phyloP scores from a whole-genome alignment of 2,797 vertebrate species.

The Crocodylus rhombifer region DNA sequence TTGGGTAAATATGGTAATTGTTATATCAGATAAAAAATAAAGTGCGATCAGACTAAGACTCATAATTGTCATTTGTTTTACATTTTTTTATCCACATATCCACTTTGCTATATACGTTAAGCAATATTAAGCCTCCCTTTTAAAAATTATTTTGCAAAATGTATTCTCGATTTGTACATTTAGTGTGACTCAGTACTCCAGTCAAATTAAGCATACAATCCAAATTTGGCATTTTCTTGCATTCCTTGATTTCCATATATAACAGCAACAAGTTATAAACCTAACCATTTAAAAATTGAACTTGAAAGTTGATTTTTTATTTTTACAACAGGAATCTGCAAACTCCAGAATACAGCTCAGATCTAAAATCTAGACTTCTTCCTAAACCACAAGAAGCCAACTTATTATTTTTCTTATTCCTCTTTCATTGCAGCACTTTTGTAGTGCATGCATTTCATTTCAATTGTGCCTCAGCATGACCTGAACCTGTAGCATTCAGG shows the following conservation, averaged over 20 bases:
- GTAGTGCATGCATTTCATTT: background rate
- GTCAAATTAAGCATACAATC: background rate
- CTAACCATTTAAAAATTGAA: background rate
- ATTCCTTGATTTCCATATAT: background rate
- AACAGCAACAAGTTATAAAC: background rate
- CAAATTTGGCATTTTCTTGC: background rate
- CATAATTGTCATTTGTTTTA: background rate
- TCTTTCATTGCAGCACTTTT: background rate
- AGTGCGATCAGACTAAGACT: background rate
- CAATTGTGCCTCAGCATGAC: too few relatives aligned
- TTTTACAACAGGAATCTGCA: background rate
- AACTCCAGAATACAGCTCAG: background rate
- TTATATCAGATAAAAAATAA: background rate
- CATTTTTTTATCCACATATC: background rate
- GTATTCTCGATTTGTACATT: background rate
- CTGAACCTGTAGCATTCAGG: too few relatives aligned
- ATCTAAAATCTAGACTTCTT: background rate
- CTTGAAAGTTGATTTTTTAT: background rate
- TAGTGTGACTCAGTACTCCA: background rate
- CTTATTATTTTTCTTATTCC: background rate
- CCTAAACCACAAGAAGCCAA: background rate
- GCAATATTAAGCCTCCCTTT: too few relatives aligned
- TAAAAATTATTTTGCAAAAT: background rate
- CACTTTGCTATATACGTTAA: too few relatives aligned
- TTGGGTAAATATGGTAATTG: background rate